These are phyloP conservation scores for Oostethus manadensis DNA, from an alignment of 2,113 vertebrate species.

Conservation along the genomic window DNA sequence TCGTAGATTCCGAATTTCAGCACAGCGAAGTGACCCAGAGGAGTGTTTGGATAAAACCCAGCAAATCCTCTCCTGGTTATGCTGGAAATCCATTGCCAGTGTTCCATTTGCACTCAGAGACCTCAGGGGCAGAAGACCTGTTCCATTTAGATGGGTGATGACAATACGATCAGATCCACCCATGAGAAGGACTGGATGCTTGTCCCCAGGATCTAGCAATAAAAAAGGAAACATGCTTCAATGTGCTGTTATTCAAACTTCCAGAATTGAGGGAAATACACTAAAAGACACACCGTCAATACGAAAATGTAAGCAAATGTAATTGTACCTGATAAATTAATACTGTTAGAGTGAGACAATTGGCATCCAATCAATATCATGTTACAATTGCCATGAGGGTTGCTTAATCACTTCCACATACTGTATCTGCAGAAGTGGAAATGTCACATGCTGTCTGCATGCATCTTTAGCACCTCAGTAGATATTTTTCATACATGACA, in stretches of 20 bases:
- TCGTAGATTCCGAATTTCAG: constrained; percentile 73
- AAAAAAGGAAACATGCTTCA: constrained; percentile 1
- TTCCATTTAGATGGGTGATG: constrained; percentile 82
- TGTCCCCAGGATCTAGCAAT: constrained; percentile 78
- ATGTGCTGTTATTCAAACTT: constrained; percentile 1
- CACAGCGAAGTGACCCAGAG: constrained; percentile 81
- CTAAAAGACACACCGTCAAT: not conserved
- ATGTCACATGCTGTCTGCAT: too few relatives aligned
- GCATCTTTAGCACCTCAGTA: too few relatives aligned
- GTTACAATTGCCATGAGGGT: too few relatives aligned
- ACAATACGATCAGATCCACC: constrained; percentile 79
- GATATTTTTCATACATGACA: too few relatives aligned
- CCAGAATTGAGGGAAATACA: not conserved
- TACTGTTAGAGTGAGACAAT: too few relatives aligned
- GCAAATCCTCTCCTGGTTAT: constrained; percentile 80
- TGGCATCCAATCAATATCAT: too few relatives aligned
- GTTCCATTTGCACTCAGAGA: constrained; percentile 76
- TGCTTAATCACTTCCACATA: too few relatives aligned
- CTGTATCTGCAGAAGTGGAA: too few relatives aligned
- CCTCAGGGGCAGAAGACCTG: constrained; percentile 66
- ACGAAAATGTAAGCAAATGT: not conserved
- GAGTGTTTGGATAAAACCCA: constrained; percentile 84
- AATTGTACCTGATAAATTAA: not conserved
- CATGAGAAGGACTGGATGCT: constrained; percentile 81
- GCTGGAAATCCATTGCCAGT: constrained; percentile 81